Evolutionary conservation across 2,797 vertebrate species (phyloP), one percentile per base, ranked within the genome.

Genomic region (Melanotaenia trifasciata): DNA sequence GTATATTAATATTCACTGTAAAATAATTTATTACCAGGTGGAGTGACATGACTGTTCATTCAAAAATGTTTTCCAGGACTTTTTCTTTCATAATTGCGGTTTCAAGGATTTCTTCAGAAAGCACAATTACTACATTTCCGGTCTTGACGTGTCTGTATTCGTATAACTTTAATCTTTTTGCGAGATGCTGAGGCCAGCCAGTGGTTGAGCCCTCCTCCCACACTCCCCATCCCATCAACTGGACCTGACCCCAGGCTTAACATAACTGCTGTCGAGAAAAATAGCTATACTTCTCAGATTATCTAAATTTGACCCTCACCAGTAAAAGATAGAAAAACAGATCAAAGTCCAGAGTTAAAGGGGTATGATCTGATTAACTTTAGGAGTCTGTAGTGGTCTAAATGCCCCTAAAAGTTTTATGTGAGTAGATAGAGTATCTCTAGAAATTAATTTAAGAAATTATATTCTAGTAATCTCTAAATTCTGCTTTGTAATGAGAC

Each of bases 51-150:
- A 28, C 1, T 26, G 10, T 0, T 12, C 0, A 1, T 12, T 1
- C 3, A 10, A 1, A 2, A 59, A 11, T 35, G 33, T 38, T 22
- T 24, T 24, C 5, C 3, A 35, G 0, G 12, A 33, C n/a, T 24
- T 33, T 7, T 40, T 28, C 13, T 43, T 43, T 18, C 16, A 16
- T 0, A 43, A 16, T 35, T 12, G n/a, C 20, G 4, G 13, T 32
- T 18, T 58, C 1, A 2, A 0, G 0, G 6, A 62, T 71, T 87
- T 88, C 83, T 74, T 89, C 70, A 84, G 70, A 82, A 89, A 62
- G 56, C 0, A 13, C 0, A 4, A 13, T 4, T 2, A 1, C 9
- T 0, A 0, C 0, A 26, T 40, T 89, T 84, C 84, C 80, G 56
- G 67, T 69, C 0, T 22, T 0, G 14, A 8, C 13, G 43, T 18